These are phyloP conservation scores for Gavia stellata DNA, from an alignment of 2,113 vertebrate species.

Conservation along the genomic window DNA sequence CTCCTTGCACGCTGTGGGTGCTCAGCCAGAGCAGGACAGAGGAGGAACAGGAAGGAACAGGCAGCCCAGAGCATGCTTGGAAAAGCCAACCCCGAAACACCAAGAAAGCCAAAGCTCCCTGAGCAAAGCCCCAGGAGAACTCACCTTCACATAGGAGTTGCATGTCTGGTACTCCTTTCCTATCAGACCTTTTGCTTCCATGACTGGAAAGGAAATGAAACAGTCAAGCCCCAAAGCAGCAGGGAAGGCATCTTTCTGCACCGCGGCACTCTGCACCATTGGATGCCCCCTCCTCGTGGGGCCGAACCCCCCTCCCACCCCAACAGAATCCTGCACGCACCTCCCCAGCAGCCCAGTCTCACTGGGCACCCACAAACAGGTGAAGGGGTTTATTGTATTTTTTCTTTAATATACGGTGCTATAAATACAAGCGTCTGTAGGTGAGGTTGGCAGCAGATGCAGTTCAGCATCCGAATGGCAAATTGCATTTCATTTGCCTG, in stretches of 20 bases:
- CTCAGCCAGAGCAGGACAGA: background rate
- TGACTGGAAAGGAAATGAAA: slow-evolving; percentile 70
- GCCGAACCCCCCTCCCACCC: background rate
- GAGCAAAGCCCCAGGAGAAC: background rate
- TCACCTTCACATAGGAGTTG: slow-evolving; percentile 84
- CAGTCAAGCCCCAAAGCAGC: background rate
- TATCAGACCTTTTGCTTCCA: slow-evolving; percentile 79
- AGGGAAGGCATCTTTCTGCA: background rate
- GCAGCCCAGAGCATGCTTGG: background rate
- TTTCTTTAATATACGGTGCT: background rate
- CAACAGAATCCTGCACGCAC: background rate
- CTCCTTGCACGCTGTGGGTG: background rate
- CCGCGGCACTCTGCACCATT: rapidly evolving
- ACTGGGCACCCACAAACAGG: background rate
- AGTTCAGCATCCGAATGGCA: background rate
- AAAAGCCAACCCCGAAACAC: background rate
- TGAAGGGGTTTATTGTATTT: background rate
- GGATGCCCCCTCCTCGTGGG: background rate
- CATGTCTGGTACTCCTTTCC: slow-evolving; percentile 55
- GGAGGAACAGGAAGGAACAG: background rate
- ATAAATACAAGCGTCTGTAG: background rate
- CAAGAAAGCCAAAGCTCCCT: background rate
- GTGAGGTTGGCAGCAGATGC: background rate
- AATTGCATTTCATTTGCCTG: background rate
- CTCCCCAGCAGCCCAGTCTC: background rate